A percentile compares a stretch with the other conserved stretches of the same genome.
Conservation (phyloP, 2,888 invertebrate genomes). For the Synergus japonicus region DNA sequence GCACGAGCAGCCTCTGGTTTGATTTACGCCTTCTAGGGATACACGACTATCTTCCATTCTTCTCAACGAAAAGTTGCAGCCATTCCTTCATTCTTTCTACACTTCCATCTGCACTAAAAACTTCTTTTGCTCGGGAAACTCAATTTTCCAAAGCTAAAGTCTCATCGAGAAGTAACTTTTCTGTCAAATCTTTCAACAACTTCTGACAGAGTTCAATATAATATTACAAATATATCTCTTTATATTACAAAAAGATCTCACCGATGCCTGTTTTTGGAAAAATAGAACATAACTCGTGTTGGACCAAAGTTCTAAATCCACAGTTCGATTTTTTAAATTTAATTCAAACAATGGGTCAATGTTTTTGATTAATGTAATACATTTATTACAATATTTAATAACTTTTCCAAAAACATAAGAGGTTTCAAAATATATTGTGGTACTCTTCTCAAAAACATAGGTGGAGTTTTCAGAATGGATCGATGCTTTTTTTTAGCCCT, state of each 20-base stretch:
- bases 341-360: too few relatives aligned
- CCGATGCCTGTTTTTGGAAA: too few relatives aligned
- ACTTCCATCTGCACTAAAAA: conserved; percentile 10
- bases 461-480: too few relatives aligned
- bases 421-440: too few relatives aligned
- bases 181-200: conserved; percentile 8
- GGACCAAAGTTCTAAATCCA: not conserved
- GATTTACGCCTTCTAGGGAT: conserved; percentile 70
- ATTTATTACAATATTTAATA: not conserved
- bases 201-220: not conserved
- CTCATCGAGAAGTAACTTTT: not conserved
- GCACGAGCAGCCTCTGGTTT: conserved; percentile 66
- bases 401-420: not conserved
- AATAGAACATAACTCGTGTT: not conserved
- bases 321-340: too few relatives aligned
- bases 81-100: conserved; percentile 23
- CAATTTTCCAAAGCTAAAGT: not conserved
- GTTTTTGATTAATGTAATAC: too few relatives aligned
- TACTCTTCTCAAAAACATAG: not conserved
- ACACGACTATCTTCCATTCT: conserved; percentile 48
- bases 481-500: too few relatives aligned
- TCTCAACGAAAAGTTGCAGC: not conserved
- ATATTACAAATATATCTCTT: not conserved
- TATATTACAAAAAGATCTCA: too few relatives aligned
- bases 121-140: not conserved